phyloP scores from a whole-genome alignment of 2,113 vertebrate genomes.

The Lethenteron reissneri region DNA sequence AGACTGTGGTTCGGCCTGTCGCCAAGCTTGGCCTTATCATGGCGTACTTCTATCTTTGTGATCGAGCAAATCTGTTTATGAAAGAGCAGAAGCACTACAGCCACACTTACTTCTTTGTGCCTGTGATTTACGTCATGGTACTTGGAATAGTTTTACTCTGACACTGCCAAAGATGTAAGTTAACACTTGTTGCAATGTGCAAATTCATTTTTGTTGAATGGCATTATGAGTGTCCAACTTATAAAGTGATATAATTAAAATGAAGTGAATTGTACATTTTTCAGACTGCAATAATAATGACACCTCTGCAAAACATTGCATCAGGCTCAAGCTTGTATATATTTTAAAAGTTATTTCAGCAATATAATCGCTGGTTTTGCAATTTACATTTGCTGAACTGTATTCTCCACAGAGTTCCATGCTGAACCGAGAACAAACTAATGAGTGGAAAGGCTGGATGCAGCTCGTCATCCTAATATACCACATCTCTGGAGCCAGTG shows the following conservation, averaged over 20 bases:
- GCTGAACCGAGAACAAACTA: slow-evolving; percentile 86
- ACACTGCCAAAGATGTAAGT: slow-evolving; percentile 76
- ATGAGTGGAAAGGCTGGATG: slow-evolving; percentile 99
- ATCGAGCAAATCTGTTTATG: slow-evolving; percentile 84
- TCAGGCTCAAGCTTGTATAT: too few species aligned
- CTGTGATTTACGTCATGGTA: slow-evolving; percentile 69
- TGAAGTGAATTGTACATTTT: too few species aligned
- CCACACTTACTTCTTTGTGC: slow-evolving; percentile 84
- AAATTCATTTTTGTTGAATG: too few species aligned
- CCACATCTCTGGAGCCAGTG: slow-evolving; percentile 88
- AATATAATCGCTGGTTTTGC: too few species aligned
- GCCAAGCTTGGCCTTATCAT: slow-evolving; percentile 84
- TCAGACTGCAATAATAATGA: too few species aligned
- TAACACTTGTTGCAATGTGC: too few species aligned
- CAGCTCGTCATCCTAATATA: slow-evolving; percentile 96
- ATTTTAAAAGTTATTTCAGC: too few species aligned
- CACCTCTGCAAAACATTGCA: too few species aligned
- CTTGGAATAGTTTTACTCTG: slow-evolving; percentile 82
- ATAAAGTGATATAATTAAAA: too few species aligned
- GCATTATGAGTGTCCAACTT: too few species aligned
- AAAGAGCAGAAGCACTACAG: slow-evolving; percentile 97
- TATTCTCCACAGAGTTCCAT: slow-evolving; percentile 46
- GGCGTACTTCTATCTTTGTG: slow-evolving; percentile 89
- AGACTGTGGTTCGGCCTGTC: slow-evolving; percentile 34
- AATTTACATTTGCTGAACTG: too few species aligned